phyloP scores from a whole-genome alignment of 2,797 vertebrate genomes.

The Sciurus carolinensis region DNA sequence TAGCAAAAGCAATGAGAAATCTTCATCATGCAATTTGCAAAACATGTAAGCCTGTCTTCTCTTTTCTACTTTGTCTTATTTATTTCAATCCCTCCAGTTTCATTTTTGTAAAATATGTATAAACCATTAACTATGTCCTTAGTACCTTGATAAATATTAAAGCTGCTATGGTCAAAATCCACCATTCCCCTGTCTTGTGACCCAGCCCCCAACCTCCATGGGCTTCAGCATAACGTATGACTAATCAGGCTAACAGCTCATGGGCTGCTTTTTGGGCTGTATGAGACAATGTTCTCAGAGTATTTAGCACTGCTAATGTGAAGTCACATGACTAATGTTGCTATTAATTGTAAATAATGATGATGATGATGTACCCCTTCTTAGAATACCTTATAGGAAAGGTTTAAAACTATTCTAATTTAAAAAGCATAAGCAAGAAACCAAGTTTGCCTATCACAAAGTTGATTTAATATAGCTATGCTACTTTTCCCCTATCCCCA shows the following conservation, averaged over 20 bases:
- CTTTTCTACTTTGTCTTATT: neutral
- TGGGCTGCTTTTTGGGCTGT: neutral
- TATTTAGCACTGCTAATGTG: neutral
- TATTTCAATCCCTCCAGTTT: conserved; percentile 6
- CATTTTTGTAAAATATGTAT: neutral
- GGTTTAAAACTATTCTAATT: neutral
- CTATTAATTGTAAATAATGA: neutral
- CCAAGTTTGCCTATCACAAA: neutral
- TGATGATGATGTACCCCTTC: neutral
- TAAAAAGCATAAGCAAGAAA: neutral
- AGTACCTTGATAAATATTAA: neutral
- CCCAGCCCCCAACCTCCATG: neutral
- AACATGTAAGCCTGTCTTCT: neutral
- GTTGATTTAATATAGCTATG: neutral
- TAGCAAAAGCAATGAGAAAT: neutral
- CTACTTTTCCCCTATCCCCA: accelerated
- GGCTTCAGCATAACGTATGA: neutral
- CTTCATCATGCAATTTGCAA: neutral
- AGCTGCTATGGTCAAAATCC: neutral
- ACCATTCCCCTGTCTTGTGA: neutral
- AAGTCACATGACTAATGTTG: neutral
- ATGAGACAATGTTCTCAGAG: neutral
- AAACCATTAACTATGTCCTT: neutral
- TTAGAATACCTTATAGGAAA: neutral
- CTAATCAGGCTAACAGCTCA: neutral